These are phyloP conservation scores for Dromiciops gliroides DNA, from an alignment of 2,113 vertebrate genomes.

Conservation along the genomic window DNA sequence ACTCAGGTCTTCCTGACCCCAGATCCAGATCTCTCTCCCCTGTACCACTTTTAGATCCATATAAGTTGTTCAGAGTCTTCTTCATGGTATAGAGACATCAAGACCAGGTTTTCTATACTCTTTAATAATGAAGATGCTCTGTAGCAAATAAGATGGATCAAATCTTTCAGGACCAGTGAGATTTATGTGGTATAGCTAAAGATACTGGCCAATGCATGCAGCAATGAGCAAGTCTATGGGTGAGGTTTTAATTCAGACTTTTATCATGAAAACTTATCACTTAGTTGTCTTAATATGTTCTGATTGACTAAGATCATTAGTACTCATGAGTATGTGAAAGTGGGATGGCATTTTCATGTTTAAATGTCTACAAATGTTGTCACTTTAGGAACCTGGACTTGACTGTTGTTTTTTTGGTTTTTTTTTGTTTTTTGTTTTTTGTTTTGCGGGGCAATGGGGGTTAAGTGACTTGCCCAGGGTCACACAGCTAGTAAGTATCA, in stretches of 20 bases:
- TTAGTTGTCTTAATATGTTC: constrained; percentile 16
- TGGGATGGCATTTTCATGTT: constrained; percentile 22
- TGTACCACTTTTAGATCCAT: background rate
- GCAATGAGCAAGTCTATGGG: background rate
- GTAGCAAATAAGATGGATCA: constrained; percentile 37
- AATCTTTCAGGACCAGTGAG: background rate
- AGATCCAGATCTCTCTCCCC: background rate
- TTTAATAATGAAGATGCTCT: background rate
- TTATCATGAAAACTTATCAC: constrained; percentile 31
- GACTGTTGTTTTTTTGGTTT: background rate
- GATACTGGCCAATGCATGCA: background rate
- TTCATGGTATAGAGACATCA: background rate
- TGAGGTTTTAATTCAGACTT: background rate
- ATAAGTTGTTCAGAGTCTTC: background rate
- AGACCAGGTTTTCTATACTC: background rate
- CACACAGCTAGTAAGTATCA: too few relatives aligned
- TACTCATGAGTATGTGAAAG: background rate
- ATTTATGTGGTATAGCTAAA: background rate
- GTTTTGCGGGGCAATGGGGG: too few relatives aligned
- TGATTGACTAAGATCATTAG: background rate
- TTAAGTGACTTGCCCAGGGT: too few relatives aligned
- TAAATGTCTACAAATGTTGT: background rate
- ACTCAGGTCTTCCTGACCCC: background rate
- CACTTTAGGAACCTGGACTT: background rate
- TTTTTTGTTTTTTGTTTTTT: too few relatives aligned